Evolutionary conservation across 2,113 vertebrate genomes (phyloP).

Genomic region (Phaetusa simplex): DNA sequence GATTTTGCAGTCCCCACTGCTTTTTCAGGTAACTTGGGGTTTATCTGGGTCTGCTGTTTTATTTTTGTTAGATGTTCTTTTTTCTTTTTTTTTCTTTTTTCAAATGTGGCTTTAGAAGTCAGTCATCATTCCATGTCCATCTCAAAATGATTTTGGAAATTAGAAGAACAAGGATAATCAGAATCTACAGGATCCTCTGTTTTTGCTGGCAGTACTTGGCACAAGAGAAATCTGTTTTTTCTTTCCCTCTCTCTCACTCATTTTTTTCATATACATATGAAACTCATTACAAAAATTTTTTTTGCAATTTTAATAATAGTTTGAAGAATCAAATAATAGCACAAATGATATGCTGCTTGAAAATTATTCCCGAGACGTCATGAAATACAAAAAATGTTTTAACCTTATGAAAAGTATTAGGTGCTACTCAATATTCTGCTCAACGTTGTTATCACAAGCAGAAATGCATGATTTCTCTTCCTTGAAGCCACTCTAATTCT

Average conservation of each 20-base stretch:
- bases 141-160: not conserved
- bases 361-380: not conserved
- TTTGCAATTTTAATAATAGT: not conserved
- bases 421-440: not conserved
- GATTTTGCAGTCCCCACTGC: not conserved
- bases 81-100: not conserved
- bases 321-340: not conserved
- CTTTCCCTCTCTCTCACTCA: not conserved
- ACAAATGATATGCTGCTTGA: not conserved
- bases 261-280: not conserved
- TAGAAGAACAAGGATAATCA: not conserved
- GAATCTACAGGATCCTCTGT: not conserved
- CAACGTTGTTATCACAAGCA: not conserved
- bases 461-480: not conserved
- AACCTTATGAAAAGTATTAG: not conserved
- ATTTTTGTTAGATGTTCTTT: not conserved
- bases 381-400: not conserved
- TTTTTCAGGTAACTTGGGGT: not conserved
- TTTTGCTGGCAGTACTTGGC: not conserved
- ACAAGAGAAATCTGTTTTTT: not conserved
- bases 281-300: not conserved
- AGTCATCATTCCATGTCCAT: fast-evolving
- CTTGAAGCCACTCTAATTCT: not conserved
- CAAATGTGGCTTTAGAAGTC: not conserved
- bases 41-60: not conserved